Evolutionary conservation across 2,888 invertebrate species (phyloP).

Genomic region (Automeris io): DNA sequence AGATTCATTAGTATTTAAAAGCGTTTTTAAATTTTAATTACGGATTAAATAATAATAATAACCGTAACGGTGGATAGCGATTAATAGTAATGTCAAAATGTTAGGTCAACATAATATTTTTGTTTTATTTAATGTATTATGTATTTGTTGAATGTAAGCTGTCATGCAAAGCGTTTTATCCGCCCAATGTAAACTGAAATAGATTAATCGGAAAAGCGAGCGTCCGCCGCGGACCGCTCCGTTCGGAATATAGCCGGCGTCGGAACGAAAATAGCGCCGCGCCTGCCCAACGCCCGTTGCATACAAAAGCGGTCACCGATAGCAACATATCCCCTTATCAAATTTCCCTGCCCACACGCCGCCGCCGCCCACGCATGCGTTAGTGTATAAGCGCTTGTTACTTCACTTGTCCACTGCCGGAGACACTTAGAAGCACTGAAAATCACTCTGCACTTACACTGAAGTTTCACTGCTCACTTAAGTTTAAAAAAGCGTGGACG

Average conservation of each 20-base stretch:
- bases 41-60: no score
- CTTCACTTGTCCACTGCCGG: conserved; percentile 44
- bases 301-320: conserved; percentile 68
- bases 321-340: conserved; percentile 64
- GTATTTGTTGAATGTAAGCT: no score
- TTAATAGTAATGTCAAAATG: no score
- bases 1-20: no score
- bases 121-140: no score
- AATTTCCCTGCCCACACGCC: conserved; percentile 69
- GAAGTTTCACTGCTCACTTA: conserved; percentile 26
- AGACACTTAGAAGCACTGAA: conserved; percentile 50
- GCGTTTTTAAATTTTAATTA: no score
- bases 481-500: conserved; percentile 22
- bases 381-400: conserved; percentile 64
- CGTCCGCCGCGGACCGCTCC: conserved; percentile 25
- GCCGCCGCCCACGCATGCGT: conserved; percentile 62
- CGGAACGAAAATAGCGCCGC: conserved; percentile 62
- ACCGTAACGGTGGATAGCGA: no score
- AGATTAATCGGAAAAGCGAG: conserved; percentile 14
- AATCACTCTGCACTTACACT: conserved; percentile 66
- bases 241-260: conserved; percentile 46
- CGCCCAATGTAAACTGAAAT: conserved; percentile 14
- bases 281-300: conserved; percentile 44
- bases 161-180: conserved; percentile 22
- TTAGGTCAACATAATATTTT: background rate